phyloP scores from a whole-genome alignment of 2,113 vertebrate genomes.

The Rissa tridactyla region DNA sequence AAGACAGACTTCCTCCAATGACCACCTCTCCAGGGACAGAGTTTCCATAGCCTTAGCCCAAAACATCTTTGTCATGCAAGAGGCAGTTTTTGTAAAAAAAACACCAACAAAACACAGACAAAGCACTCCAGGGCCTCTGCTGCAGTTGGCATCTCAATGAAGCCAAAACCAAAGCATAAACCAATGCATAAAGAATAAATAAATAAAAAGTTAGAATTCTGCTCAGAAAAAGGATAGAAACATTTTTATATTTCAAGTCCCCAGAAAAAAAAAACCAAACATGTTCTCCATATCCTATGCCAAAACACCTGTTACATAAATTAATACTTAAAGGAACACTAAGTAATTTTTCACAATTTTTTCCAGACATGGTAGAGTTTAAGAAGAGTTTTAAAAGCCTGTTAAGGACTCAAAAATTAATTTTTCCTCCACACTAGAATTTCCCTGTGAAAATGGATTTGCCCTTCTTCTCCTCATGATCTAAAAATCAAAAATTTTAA shows the following conservation, averaged over 20 bases:
- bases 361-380: background rate
- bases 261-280: background rate
- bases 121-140: background rate
- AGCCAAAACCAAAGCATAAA: background rate
- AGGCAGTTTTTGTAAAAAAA: conserved; percentile 9
- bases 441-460: background rate
- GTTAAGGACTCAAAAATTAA: background rate
- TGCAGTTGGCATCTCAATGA: background rate
- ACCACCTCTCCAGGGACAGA: background rate
- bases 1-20: background rate
- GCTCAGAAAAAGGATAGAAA: background rate
- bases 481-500: background rate
- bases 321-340: background rate
- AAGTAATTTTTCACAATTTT: background rate
- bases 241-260: background rate
- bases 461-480: background rate
- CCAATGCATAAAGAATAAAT: background rate
- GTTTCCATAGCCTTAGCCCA: background rate
- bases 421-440: background rate
- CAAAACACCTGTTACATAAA: background rate
- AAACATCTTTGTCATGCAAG: background rate
- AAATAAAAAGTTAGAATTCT: background rate
- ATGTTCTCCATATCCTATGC: background rate
- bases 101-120: background rate
- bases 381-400: background rate